phyloP scores from a whole-genome alignment of 2,888 invertebrate genomes.

The Agrotis clavis region DNA sequence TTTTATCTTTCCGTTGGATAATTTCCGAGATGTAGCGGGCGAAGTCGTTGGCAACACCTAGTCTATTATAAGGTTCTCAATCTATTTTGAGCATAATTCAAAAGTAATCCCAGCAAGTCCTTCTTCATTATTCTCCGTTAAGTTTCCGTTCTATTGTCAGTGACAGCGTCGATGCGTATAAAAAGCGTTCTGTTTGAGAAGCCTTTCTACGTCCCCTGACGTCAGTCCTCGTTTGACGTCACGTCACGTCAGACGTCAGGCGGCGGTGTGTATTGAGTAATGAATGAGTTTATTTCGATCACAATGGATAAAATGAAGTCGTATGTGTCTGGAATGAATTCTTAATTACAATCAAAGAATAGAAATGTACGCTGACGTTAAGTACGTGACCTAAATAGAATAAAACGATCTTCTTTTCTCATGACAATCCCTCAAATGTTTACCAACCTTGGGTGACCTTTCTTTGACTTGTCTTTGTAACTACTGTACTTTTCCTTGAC shows the following conservation, averaged over 20 bases:
- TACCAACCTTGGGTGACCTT: background rate
- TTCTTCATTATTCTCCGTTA: background rate
- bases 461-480: no score
- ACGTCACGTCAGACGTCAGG: conserved; percentile 23
- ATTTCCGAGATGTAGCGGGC: no score
- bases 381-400: background rate
- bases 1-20: no score
- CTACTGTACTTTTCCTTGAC: background rate
- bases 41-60: no score
- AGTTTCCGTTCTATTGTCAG: conserved; percentile 20
- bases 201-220: conserved; percentile 27
- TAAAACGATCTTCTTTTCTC: background rate
- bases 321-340: conserved; percentile 1
- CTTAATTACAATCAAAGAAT: background rate
- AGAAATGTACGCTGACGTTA: no score
- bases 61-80: no score
- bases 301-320: background rate
- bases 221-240: conserved; percentile 21
- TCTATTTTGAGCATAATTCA: background rate
- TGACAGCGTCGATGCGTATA: conserved; percentile 19
- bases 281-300: conserved; percentile 15
- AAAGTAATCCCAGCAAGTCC: background rate
- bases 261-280: conserved; percentile 1
- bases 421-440: background rate
- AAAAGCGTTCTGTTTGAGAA: conserved; percentile 34